Evolutionary conservation across 1,140 invertebrate species (phyloP).

Genomic region (Epicauta chinensis): DNA sequence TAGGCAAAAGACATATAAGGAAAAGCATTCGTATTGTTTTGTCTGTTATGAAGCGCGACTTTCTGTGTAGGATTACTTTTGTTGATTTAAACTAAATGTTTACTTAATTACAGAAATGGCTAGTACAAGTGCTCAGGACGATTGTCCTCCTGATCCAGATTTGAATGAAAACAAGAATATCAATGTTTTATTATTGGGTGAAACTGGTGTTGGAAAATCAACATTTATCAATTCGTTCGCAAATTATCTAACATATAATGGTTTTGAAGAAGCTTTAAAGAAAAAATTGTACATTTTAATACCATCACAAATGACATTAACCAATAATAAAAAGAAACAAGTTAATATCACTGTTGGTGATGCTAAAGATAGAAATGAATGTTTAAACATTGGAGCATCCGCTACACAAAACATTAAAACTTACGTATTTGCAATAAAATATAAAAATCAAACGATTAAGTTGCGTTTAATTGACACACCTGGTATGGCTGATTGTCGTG

Average conservation of each 20-base stretch:
- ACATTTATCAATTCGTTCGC: conserved; percentile 37
- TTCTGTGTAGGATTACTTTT: too few relatives aligned
- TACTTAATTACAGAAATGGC: too few relatives aligned
- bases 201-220: conserved; percentile 39
- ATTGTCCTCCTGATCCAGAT: too few relatives aligned
- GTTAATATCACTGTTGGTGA: conserved; percentile 15
- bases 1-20: too few relatives aligned
- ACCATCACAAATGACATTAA: conserved; percentile 28
- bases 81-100: too few relatives aligned
- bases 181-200: conserved; percentile 36
- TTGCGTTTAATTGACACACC: conserved; percentile 36
- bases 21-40: too few relatives aligned
- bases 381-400: conserved; percentile 27
- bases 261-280: conserved; percentile 24
- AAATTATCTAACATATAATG: conserved; percentile 33
- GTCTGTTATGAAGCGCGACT: too few relatives aligned
- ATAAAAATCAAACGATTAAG: conserved; percentile 16
- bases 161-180: too few relatives aligned
- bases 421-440: conserved; percentile 29
- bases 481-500: conserved; percentile 32
- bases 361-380: conserved; percentile 32
- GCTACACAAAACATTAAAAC: conserved; percentile 35
- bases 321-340: conserved; percentile 21
- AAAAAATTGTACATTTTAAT: conserved; percentile 27
- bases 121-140: too few relatives aligned